These are phyloP conservation scores for Spisula solida DNA, from an alignment of 2,888 invertebrate genomes.

Conservation along the genomic window DNA sequence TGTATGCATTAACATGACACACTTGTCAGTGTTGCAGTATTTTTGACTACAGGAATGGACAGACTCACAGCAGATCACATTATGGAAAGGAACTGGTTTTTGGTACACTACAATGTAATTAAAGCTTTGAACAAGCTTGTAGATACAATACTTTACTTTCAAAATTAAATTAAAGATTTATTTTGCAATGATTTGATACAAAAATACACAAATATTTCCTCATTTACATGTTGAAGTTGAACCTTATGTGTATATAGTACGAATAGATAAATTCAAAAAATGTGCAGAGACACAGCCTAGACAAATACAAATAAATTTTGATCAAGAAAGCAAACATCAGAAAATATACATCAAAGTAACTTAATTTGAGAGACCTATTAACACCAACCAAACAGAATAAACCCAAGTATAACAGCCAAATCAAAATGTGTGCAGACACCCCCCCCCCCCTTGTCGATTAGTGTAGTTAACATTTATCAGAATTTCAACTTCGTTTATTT, in stretches of 20 bases:
- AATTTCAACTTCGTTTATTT: not conserved
- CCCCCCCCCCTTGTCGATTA: no score
- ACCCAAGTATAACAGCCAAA: not conserved
- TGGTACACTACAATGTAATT: not conserved
- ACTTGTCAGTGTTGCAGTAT: no score
- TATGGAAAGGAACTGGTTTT: not conserved
- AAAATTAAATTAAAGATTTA: not conserved
- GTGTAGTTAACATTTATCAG: no score
- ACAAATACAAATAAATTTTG: not conserved
- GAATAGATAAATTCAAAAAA: not conserved
- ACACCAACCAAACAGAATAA: not conserved
- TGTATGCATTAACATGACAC: no score
- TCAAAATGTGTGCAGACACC: no score
- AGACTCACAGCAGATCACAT: not conserved
- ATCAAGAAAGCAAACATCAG: not conserved
- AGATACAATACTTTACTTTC: not conserved
- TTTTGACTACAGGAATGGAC: not conserved
- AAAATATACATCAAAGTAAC: not conserved
- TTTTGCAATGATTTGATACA: not conserved
- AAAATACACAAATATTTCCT: slow-evolving; percentile 2
- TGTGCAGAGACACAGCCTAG: slow-evolving; percentile 10
- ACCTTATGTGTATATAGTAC: not conserved
- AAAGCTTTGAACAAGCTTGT: not conserved
- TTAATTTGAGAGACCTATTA: not conserved
- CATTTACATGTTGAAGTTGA: not conserved